These are phyloP conservation scores for Drosophila sproati DNA, from an alignment of 1,140 invertebrate species.

Conservation along the genomic window DNA sequence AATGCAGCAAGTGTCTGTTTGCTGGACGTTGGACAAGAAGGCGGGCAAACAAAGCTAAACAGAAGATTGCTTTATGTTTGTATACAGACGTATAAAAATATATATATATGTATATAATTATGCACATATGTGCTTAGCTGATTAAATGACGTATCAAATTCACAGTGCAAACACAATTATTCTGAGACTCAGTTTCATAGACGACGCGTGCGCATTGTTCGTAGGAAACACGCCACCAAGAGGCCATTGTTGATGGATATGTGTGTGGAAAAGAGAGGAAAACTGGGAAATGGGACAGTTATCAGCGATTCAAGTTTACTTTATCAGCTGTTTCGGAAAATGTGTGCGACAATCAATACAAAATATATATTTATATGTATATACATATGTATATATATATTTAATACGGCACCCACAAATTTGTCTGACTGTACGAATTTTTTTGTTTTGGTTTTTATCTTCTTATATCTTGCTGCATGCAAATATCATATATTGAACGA, in stretches of 20 bases:
- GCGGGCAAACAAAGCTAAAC: background rate
- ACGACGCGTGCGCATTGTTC: conserved; percentile 28
- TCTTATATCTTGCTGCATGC: background rate
- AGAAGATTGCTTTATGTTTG: conserved; percentile 3
- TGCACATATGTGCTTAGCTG: background rate
- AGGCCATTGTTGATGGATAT: background rate
- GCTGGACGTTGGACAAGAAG: background rate
- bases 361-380: background rate
- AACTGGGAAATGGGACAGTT: conserved; percentile 6
- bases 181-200: background rate
- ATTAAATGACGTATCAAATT: conserved; percentile 17
- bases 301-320: conserved; percentile 10
- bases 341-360: conserved; percentile 37
- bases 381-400: background rate
- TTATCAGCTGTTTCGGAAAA: conserved; percentile 47
- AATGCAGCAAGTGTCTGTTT: conserved; percentile 30
- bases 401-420: background rate
- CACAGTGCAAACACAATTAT: conserved; percentile 12
- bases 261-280: background rate
- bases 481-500: conserved; percentile 5
- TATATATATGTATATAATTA: background rate
- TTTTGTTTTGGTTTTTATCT: background rate
- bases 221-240: conserved; percentile 21
- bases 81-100: conserved; percentile 1
- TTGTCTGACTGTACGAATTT: background rate